Evolutionary conservation across 2,797 vertebrate genomes (phyloP).

Genomic region (Dryobates pubescens): DNA sequence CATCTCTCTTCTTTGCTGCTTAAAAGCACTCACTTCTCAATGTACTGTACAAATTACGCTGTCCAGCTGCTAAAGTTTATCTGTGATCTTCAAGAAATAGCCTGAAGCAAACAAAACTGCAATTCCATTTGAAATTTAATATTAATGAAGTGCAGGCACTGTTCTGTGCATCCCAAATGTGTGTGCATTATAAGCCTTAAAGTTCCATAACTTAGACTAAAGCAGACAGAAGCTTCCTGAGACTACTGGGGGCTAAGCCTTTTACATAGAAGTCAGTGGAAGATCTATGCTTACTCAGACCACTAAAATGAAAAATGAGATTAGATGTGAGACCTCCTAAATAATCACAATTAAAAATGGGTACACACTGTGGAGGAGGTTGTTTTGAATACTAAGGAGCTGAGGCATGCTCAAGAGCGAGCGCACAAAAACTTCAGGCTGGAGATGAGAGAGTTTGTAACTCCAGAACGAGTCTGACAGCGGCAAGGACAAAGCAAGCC

Average conservation of each 20-base stretch:
- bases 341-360: not conserved
- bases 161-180: not conserved
- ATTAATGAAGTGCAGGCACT: constrained; percentile 11
- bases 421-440: not conserved
- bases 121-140: constrained; percentile 14
- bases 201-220: constrained; percentile 3
- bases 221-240: not conserved
- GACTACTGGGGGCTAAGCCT: not conserved
- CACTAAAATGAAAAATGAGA: not conserved
- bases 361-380: not conserved
- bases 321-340: not conserved
- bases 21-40: constrained; percentile 20
- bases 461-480: not conserved
- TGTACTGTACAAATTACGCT: constrained; percentile 20
- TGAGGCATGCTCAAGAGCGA: not conserved
- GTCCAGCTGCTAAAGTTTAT: constrained; percentile 47
- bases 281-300: not conserved
- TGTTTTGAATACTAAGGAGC: not conserved
- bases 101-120: constrained; percentile 12
- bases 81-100: constrained; percentile 18
- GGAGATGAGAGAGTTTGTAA: not conserved
- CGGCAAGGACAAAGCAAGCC: not conserved
- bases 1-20: constrained; percentile 19
- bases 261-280: not conserved
- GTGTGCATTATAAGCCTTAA: not conserved